Conservation (phyloP, 1,140 invertebrate species). For the Oncopodura yosiiana region DNA sequence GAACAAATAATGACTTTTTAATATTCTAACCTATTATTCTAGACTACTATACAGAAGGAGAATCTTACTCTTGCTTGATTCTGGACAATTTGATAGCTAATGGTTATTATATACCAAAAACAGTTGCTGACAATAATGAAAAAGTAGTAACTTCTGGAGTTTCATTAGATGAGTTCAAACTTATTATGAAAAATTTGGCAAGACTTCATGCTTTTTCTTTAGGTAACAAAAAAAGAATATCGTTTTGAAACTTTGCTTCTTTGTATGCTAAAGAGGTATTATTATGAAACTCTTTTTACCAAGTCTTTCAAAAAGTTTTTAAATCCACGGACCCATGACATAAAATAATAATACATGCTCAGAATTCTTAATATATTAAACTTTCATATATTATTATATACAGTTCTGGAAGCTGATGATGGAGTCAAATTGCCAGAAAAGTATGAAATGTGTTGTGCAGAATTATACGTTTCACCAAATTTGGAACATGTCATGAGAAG, state of each 20-base stretch:
- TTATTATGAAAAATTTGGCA: slow-evolving; percentile 19
- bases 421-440: slow-evolving; percentile 13
- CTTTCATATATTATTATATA: slow-evolving; percentile 10
- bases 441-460: slow-evolving; percentile 21
- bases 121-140: background rate
- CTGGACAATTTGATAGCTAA: slow-evolving; percentile 28
- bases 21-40: background rate
- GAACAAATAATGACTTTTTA: no score
- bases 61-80: slow-evolving; percentile 22
- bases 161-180: slow-evolving; percentile 13
- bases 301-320: background rate
- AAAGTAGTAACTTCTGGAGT: no score
- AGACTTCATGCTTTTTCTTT: slow-evolving; percentile 25
- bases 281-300: background rate
- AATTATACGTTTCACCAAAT: slow-evolving; percentile 14
- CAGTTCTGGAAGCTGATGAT: slow-evolving; percentile 16
- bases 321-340: background rate
- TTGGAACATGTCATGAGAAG: slow-evolving; percentile 7
- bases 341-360: background rate
- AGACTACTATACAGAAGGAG: slow-evolving; percentile 22
- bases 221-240: slow-evolving; percentile 12
- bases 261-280: no score
- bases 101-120: slow-evolving; percentile 20
- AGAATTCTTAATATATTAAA: background rate
- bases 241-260: background rate